A percentile compares a stretch with the other conserved stretches of the same genome.
phyloP scores from a whole-genome alignment of 2,113 vertebrate genomes.

The Cervus canadensis region DNA sequence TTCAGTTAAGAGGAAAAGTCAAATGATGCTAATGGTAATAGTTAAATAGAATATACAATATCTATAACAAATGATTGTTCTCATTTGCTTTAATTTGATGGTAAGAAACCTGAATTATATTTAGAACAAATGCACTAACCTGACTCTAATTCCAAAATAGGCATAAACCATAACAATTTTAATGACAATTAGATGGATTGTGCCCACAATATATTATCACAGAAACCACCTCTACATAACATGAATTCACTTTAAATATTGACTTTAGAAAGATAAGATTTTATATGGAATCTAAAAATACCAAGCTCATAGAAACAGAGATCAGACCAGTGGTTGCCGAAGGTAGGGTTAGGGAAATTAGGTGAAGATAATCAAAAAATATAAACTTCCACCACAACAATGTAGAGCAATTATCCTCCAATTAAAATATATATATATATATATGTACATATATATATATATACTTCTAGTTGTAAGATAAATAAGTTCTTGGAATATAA shows the following conservation, averaged over 20 bases:
- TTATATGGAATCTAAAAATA: background rate
- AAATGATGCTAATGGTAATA: background rate
- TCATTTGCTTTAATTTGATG: background rate
- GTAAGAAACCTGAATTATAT: background rate
- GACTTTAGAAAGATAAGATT: background rate
- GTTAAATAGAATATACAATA: background rate
- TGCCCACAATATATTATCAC: background rate
- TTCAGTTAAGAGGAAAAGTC: constrained; percentile 10
- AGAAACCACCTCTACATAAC: background rate
- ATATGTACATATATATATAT: background rate
- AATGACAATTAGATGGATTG: background rate
- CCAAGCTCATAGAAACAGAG: background rate
- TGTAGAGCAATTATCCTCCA: background rate
- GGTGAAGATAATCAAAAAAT: background rate
- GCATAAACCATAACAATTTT: background rate
- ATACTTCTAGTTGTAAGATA: background rate
- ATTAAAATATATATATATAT: background rate
- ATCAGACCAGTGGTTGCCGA: background rate
- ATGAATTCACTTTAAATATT: background rate
- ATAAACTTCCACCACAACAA: background rate
- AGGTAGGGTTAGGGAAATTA: background rate
- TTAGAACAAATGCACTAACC: background rate
- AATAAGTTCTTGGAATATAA: background rate
- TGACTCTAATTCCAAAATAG: background rate
- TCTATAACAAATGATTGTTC: background rate